Evolutionary conservation across 1,140 invertebrate species (phyloP).

Genomic region (Drosophila bocqueti): DNA sequence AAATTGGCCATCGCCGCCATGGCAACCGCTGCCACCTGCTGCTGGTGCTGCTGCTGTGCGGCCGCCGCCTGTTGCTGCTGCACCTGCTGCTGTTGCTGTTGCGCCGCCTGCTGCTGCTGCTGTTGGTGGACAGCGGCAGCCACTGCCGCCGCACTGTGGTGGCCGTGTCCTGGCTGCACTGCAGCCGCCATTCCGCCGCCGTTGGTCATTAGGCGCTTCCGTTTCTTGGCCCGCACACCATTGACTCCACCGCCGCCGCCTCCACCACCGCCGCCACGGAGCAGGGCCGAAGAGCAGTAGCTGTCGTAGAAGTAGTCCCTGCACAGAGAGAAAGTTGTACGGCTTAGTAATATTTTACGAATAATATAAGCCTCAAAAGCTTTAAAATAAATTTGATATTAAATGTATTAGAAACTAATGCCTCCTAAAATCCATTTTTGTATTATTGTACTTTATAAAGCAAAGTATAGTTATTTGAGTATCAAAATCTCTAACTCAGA

Average conservation of each 20-base stretch:
- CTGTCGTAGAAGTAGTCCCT: conserved; percentile 85
- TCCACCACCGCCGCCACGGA: conserved; percentile 70
- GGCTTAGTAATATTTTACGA: not conserved
- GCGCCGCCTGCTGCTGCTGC: conserved; percentile 60
- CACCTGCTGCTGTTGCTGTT: conserved; percentile 59
- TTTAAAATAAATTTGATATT: too few species aligned
- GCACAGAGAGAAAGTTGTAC: conserved; percentile 9
- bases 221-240: conserved; percentile 87
- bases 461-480: too few species aligned
- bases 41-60: conserved; percentile 75
- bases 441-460: too few species aligned
- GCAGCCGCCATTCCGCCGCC: conserved; percentile 67
- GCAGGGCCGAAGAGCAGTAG: conserved; percentile 88
- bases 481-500: too few species aligned
- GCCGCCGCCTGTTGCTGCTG: conserved; percentile 74
- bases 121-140: conserved; percentile 74
- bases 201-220: conserved; percentile 88
- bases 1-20: conserved; percentile 84
- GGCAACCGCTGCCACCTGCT: conserved; percentile 81
- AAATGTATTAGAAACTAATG: too few species aligned
- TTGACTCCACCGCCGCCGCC: conserved; percentile 57
- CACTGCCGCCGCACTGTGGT: conserved; percentile 64
- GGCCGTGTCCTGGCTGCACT: conserved; percentile 71
- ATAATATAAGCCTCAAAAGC: not conserved
- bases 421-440: too few species aligned